A percentile compares a stretch with the other conserved stretches of the same genome.
phyloP scores from a whole-genome alignment of 2,888 invertebrate species.

The Chaitophorus viminalis region DNA sequence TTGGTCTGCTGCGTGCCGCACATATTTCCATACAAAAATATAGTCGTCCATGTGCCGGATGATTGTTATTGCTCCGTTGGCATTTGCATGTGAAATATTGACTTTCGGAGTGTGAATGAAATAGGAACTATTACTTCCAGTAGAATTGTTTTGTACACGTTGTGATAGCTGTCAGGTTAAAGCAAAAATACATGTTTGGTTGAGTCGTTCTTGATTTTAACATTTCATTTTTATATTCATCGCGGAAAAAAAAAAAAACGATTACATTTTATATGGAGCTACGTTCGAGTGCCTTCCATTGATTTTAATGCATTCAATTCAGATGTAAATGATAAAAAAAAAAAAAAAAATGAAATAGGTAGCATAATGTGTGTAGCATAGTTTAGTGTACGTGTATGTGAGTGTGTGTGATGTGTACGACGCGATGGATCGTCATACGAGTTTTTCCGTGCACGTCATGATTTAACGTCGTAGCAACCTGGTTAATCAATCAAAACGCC shows the following conservation, averaged over 20 bases:
- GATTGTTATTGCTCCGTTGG: neutral
- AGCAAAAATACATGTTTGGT: neutral
- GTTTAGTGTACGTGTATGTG: no score
- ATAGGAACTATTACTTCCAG: neutral
- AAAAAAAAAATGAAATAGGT: neutral
- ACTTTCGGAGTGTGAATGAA: neutral
- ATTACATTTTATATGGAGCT: neutral
- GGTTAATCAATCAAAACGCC: slow-evolving; percentile 48
- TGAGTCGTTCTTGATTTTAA: neutral
- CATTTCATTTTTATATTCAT: slow-evolving; percentile 10
- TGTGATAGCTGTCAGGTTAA: neutral
- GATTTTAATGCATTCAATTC: slow-evolving; percentile 5
- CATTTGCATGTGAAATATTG: neutral
- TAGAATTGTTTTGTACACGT: neutral
- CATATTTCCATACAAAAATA: neutral
- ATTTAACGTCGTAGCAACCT: slow-evolving; percentile 15
- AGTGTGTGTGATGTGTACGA: no score
- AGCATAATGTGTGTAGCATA: neutral
- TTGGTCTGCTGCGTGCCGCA: neutral
- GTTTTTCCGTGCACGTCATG: slow-evolving; percentile 30
- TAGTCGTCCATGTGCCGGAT: neutral
- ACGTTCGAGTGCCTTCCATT: neutral
- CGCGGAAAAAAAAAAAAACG: neutral
- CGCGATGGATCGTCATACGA: neutral
- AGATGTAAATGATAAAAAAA: slow-evolving; percentile 13